A percentile compares a stretch with the other conserved stretches of the same genome.
phyloP scores from a whole-genome alignment of 2,113 vertebrate genomes.

The Eidolon helvum region DNA sequence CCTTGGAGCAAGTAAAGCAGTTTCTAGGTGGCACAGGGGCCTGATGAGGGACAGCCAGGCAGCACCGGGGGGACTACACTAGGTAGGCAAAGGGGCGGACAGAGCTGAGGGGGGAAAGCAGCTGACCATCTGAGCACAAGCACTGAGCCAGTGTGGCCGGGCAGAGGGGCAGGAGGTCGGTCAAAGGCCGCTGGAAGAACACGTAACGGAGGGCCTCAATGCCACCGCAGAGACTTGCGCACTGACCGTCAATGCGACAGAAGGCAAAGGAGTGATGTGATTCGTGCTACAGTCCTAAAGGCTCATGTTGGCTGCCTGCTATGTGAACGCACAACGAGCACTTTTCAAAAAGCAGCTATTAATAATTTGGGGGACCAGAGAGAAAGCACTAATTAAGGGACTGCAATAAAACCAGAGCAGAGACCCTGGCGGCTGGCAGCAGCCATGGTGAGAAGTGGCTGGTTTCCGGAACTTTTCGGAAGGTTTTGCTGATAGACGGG shows the following conservation, averaged over 20 bases:
- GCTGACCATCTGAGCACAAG: background rate
- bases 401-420: background rate
- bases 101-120: background rate
- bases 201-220: background rate
- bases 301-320: background rate
- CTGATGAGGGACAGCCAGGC: background rate
- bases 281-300: background rate
- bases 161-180: background rate
- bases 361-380: background rate
- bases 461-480: background rate
- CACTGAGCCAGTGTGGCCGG: background rate
- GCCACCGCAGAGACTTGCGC: background rate
- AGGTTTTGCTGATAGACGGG: background rate
- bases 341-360: background rate
- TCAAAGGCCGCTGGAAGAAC: background rate
- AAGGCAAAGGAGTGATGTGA: background rate
- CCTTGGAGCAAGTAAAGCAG: background rate
- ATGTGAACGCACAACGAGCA: background rate
- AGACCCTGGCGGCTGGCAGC: background rate
- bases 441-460: background rate
- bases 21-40: background rate
- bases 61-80: rapidly evolving
- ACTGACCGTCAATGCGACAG: background rate
- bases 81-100: background rate
- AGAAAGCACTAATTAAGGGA: background rate